Evolutionary conservation across 2,113 vertebrate genomes (phyloP).

Genomic region (Rhinichthys klamathensis): DNA sequence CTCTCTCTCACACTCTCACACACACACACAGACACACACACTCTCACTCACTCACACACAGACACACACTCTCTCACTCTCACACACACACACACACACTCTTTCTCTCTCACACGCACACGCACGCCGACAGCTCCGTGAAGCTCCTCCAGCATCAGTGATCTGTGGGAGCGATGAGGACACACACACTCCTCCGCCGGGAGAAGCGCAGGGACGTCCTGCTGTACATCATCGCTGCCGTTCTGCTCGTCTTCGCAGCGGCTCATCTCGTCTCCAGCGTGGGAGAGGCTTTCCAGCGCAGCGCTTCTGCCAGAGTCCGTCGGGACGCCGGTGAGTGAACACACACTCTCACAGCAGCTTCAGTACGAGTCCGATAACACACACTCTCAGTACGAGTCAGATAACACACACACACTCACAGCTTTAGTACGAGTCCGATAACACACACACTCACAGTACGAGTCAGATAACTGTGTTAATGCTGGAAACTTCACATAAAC

Average conservation of each 20-base stretch:
- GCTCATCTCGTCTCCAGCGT: conserved; percentile 68
- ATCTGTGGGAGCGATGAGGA: conserved; percentile 53
- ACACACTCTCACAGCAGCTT: neutral
- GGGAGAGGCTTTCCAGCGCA: conserved; percentile 51
- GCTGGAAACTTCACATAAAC: neutral
- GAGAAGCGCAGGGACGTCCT: conserved; percentile 72
- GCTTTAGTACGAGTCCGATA: neutral
- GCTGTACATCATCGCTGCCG: conserved; percentile 71
- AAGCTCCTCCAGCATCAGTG: neutral
- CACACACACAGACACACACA: neutral
- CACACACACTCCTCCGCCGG: conserved; percentile 50
- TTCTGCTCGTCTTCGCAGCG: conserved; percentile 68
- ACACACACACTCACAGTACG: neutral
- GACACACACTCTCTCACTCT: neutral
- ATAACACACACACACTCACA: neutral
- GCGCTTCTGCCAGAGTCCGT: conserved; percentile 58
- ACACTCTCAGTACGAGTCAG: neutral
- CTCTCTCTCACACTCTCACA: neutral
- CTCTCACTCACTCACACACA: no score
- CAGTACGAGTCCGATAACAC: no score
- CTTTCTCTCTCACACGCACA: neutral
- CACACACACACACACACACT: neutral
- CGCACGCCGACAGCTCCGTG: neutral
- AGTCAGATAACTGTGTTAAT: neutral
- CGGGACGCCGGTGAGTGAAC: conserved; percentile 74